Evolutionary conservation across 2,113 vertebrate species (phyloP).

Genomic region (Lepus americanus): DNA sequence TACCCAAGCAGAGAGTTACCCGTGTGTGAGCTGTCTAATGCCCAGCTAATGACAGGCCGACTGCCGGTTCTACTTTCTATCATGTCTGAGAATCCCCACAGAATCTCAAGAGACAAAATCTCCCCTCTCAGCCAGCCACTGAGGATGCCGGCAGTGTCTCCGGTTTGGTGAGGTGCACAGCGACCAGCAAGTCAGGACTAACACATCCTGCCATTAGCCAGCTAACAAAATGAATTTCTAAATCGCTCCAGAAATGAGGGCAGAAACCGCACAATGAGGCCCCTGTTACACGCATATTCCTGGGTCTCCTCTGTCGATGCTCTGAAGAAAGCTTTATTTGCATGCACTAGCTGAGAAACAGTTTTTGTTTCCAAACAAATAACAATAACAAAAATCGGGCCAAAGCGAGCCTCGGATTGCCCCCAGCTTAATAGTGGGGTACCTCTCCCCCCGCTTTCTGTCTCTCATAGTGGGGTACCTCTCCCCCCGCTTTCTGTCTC

Average conservation of each 20-base stretch:
- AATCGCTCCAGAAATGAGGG: neutral
- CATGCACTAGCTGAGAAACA: neutral
- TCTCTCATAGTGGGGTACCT: neutral
- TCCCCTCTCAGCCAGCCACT: neutral
- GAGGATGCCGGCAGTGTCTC: neutral
- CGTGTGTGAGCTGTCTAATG: neutral
- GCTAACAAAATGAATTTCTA: constrained; percentile 29
- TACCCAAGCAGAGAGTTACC: neutral
- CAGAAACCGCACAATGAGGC: neutral
- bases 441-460: neutral
- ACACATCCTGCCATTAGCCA: neutral
- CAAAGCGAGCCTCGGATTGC: neutral
- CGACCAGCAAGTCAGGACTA: constrained; percentile 1
- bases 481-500: neutral
- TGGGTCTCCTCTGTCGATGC: neutral
- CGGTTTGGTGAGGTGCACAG: neutral
- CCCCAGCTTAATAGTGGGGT: neutral
- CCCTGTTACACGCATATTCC: neutral
- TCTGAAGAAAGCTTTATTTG: constrained; percentile 34
- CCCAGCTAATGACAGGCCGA: neutral
- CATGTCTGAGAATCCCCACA: neutral
- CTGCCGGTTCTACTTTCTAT: neutral
- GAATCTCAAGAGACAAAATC: neutral
- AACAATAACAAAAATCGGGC: neutral
- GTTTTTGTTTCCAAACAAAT: constrained; percentile 39